Conservation (phyloP, 2,888 invertebrate species). For the Dicycla oo region DNA sequence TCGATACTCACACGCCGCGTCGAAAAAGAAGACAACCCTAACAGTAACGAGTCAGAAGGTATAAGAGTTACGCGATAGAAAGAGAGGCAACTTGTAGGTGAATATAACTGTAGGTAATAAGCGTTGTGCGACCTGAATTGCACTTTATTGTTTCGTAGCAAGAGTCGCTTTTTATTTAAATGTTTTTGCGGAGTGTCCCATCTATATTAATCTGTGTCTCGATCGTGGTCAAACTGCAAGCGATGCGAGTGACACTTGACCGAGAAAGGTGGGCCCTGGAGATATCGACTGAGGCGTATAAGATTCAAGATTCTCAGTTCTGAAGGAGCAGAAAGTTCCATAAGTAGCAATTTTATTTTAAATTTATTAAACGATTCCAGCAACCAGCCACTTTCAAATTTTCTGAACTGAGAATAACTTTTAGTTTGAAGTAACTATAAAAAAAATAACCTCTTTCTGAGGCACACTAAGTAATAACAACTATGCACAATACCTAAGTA, state of each 20-base stretch:
- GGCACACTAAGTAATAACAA: background rate
- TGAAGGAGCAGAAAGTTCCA: background rate
- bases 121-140: too few relatives aligned
- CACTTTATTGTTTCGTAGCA: too few relatives aligned
- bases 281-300: conserved; percentile 21
- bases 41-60: too few relatives aligned
- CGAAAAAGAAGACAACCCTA: too few relatives aligned
- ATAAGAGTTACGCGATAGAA: too few relatives aligned
- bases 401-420: conserved; percentile 1
- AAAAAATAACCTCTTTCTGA: background rate
- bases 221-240: conserved; percentile 44
- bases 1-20: too few relatives aligned
- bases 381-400: background rate
- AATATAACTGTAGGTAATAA: too few relatives aligned
- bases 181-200: too few relatives aligned
- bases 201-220: too few relatives aligned
- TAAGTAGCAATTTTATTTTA: background rate
- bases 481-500: too few relatives aligned
- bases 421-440: conserved; percentile 10
- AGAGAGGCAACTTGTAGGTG: too few relatives aligned
- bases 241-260: conserved; percentile 67
- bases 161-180: too few relatives aligned
- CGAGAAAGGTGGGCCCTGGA: conserved; percentile 53
- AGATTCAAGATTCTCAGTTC: conserved; percentile 1
- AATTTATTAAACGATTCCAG: background rate